Evolutionary conservation across 2,113 vertebrate genomes (phyloP), one percentile per base, ranked within the genome.

Genomic region (Toxotes chatareus): DNA sequence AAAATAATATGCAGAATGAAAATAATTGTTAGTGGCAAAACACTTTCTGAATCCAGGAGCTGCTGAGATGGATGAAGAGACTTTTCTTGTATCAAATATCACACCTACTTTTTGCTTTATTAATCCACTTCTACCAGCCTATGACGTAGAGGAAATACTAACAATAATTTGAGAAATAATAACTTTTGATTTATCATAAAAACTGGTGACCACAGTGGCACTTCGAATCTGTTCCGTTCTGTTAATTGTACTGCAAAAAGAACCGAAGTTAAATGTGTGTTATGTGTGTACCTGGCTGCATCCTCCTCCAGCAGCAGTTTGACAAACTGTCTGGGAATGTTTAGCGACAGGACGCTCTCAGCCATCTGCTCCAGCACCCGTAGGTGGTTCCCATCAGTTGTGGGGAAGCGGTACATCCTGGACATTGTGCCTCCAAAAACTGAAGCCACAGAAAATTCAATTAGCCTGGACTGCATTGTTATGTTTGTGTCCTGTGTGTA

Each of bases 351-450:
- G 73, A 97, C 51, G 0, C 97, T 99, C 91, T 99, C 98, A 0
- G 97, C 98, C 98, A 99, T 99, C 92, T 99, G 98, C 91, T 99
- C 98, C 91, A 99, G 93, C 85, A 99, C 97, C 40, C 98, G 95
- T 44, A 99, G 91, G 89, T 99, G 97, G 92, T 97, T 99, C 75
- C 97, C 98, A 0, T 97, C 97, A 0, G 97, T 99, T 49, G 97
- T 97, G 42, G 98, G 98, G 89, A 99, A 97, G 16, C 98, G 97
- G 88, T 99, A 99, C 97, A 98, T 99, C 77, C 98, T 95, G 68
- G 96, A 98, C 96, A 99, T 98, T 73, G 97, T 98, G 0, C 98
- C 98, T 1, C 98, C 98, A 9, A 99, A 99, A 91, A 97, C 98
- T 99, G 76, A 23, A 27, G 53, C 4, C 16, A 34, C 31, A 42